Evolutionary conservation across 1,140 invertebrate genomes (phyloP).

Genomic region (Drosophila sechellia): DNA sequence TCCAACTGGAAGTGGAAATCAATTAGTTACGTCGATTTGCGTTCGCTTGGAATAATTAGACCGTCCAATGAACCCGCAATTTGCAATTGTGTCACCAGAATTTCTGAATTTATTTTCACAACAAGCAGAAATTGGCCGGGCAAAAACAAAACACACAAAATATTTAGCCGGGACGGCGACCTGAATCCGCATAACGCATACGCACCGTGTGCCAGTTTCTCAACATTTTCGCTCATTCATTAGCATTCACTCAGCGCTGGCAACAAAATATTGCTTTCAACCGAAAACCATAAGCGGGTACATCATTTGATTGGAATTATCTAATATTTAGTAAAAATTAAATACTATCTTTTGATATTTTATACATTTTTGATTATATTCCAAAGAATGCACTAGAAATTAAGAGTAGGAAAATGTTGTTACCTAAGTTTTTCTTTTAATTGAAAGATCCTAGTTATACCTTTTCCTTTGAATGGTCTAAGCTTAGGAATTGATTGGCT

Average conservation of each 20-base stretch:
- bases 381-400: too few species aligned
- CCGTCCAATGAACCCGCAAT: constrained; percentile 43
- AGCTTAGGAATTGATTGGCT: constrained; percentile 18
- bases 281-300: neutral
- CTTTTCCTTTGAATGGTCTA: neutral
- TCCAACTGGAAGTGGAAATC: constrained; percentile 15
- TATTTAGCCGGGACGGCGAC: constrained; percentile 24
- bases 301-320: too few species aligned
- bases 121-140: constrained; percentile 47
- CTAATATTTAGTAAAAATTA: too few species aligned
- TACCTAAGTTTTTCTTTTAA: neutral
- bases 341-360: neutral
- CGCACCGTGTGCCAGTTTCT: constrained; percentile 63
- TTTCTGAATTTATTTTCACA: constrained; percentile 74
- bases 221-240: constrained; percentile 27
- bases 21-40: constrained; percentile 24
- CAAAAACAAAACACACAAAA: constrained; percentile 29
- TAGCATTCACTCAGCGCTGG: constrained; percentile 2
- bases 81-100: constrained; percentile 70
- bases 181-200: constrained; percentile 58
- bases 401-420: too few species aligned
- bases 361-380: neutral
- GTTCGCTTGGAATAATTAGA: constrained; percentile 49
- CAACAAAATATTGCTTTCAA: constrained; percentile 4
- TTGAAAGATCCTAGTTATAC: too few species aligned